phyloP scores from a whole-genome alignment of 2,888 invertebrate genomes.

The Lissocephala sabroskyi region DNA sequence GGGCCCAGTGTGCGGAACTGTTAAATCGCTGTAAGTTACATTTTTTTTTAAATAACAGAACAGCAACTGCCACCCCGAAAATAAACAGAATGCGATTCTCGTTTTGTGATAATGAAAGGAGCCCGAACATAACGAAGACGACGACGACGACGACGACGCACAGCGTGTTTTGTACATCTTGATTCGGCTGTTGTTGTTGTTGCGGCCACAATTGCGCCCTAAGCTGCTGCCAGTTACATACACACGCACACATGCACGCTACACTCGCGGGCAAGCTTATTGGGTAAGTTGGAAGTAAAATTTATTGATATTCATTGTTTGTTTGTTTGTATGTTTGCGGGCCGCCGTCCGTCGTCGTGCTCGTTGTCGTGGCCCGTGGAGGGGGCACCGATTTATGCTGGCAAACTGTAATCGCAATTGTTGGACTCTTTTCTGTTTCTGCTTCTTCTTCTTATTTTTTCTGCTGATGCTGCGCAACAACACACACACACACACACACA shows the following conservation, averaged over 20 bases:
- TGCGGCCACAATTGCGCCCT: not conserved
- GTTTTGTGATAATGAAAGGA: constrained; percentile 44
- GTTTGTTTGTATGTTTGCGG: constrained; percentile 24
- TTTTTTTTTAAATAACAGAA: no score
- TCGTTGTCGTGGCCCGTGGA: constrained; percentile 28
- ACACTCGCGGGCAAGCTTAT: not conserved
- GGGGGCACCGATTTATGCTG: constrained; percentile 15
- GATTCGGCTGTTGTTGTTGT: constrained; percentile 2
- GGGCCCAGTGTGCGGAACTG: no score
- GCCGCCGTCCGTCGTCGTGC: no score
- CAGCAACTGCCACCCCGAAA: constrained; percentile 21
- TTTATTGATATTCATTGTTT: constrained; percentile 52
- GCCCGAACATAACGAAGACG: constrained; percentile 2
- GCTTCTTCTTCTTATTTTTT: no score
- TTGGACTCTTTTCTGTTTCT: constrained; percentile 27
- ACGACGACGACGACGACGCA: not conserved
- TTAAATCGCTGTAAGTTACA: no score
- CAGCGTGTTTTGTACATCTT: constrained; percentile 3
- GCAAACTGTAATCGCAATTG: constrained; percentile 48
- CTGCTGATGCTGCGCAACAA: constrained; percentile 31
- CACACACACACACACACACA: constrained; percentile 13
- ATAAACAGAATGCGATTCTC: constrained; percentile 42
- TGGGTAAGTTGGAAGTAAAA: constrained; percentile 31
- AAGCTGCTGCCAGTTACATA: not conserved
- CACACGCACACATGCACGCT: not conserved